Conservation (phyloP, 2,888 invertebrate species). For the Syrista parreyssii region DNA sequence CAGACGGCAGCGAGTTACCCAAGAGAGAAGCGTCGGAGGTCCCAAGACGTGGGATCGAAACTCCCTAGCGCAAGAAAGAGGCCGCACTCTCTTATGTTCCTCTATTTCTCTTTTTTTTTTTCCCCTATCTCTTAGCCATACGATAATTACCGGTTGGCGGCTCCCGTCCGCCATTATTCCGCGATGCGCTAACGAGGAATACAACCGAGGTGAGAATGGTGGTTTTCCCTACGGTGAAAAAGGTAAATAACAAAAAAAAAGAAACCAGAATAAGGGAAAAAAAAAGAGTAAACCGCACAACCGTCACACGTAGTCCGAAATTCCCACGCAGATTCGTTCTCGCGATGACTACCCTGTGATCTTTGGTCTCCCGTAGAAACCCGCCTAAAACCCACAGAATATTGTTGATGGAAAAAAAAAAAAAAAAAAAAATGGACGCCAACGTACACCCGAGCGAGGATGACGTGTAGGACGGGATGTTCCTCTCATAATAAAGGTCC, state of each 20-base stretch:
- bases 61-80: constrained; percentile 15
- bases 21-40: constrained; percentile 34
- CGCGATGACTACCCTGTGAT: background rate
- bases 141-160: constrained; percentile 40
- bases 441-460: background rate
- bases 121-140: constrained; percentile 14
- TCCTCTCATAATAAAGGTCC: background rate
- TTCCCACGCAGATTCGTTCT: background rate
- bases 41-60: constrained; percentile 42
- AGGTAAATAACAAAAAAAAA: background rate
- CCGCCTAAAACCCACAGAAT: background rate
- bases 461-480: background rate
- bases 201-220: constrained; percentile 33
- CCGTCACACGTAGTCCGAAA: background rate
- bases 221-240: background rate
- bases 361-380: background rate
- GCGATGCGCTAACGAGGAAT: constrained; percentile 40
- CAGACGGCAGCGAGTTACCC: constrained; percentile 38
- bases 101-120: background rate
- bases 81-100: background rate
- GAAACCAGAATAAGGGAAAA: background rate
- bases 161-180: constrained; percentile 36
- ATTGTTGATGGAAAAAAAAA: background rate
- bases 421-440: background rate
- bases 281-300: background rate